A percentile compares a stretch with the other conserved stretches of the same genome.
These are phyloP conservation scores for Callipepla californica DNA, from an alignment of 2,113 vertebrate species.

Conservation along the genomic window DNA sequence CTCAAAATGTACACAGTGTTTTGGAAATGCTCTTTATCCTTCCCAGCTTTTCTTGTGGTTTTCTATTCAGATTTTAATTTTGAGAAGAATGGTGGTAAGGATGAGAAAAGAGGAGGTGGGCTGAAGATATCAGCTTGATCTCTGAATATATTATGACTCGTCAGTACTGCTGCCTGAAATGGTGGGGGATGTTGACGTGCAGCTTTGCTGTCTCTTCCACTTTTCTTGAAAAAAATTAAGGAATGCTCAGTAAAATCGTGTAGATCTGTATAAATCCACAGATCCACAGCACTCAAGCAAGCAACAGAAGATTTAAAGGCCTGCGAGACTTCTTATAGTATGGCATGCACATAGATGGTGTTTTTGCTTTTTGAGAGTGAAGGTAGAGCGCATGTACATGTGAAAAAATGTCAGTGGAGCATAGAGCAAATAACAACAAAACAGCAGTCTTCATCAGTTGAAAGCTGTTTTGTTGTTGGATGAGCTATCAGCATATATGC, in stretches of 20 bases:
- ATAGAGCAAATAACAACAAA: not conserved
- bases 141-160: conserved; percentile 59
- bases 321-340: not conserved
- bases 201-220: conserved; percentile 1
- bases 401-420: not conserved
- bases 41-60: conserved; percentile 61
- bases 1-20: not conserved
- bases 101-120: conserved; percentile 63
- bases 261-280: not conserved
- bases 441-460: not conserved
- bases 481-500: accelerated
- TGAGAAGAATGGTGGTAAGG: conserved; percentile 50
- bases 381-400: not conserved
- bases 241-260: not conserved
- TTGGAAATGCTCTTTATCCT: conserved; percentile 31
- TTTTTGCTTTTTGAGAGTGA: not conserved
- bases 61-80: conserved; percentile 63
- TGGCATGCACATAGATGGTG: not conserved
- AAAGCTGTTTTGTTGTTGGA: conserved; percentile 5
- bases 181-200: not conserved
- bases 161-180: conserved; percentile 45
- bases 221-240: conserved; percentile 29
- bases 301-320: not conserved
- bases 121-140: conserved; percentile 65
- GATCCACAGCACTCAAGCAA: not conserved